Conservation (phyloP, 2,888 invertebrate genomes). For the Yponomeuta plumbellus region DNA sequence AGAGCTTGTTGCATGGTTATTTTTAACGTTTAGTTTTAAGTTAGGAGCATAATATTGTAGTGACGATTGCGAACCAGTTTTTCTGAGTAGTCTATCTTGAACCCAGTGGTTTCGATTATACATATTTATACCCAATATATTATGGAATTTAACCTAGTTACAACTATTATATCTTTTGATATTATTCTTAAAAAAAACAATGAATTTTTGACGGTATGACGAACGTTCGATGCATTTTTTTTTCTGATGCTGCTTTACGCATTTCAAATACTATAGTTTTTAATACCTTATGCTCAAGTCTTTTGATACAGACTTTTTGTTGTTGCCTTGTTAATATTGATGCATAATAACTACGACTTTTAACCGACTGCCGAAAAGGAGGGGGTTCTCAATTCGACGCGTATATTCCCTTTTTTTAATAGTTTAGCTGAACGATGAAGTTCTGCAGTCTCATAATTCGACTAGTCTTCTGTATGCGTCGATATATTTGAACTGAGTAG, state of each 20-base stretch:
- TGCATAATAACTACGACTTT: background rate
- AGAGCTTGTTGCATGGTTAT: constrained; percentile 1
- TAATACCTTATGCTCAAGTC: constrained; percentile 43
- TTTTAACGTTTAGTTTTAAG: background rate
- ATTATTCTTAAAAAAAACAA: background rate
- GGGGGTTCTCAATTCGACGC: too few relatives aligned
- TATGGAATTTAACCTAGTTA: background rate
- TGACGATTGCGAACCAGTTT: background rate
- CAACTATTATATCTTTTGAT: background rate
- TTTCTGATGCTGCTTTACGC: constrained; percentile 26
- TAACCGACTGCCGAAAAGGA: too few relatives aligned
- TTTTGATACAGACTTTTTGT: constrained; percentile 18
- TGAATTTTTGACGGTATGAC: constrained; percentile 30
- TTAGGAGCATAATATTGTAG: background rate
- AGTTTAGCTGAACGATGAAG: constrained; percentile 23
- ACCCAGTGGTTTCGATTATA: constrained; percentile 1
- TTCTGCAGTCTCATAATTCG: constrained; percentile 16
- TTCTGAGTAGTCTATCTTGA: background rate
- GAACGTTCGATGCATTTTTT: constrained; percentile 36
- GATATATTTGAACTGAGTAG: too few relatives aligned
- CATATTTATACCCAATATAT: constrained; percentile 5
- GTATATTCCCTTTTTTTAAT: too few relatives aligned
- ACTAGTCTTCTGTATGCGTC: background rate
- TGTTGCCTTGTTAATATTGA: background rate
- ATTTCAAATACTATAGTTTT: constrained; percentile 43